These are phyloP conservation scores for Pseudeuparius sepicola DNA, from an alignment of 2,888 invertebrate species.

Conservation along the genomic window DNA sequence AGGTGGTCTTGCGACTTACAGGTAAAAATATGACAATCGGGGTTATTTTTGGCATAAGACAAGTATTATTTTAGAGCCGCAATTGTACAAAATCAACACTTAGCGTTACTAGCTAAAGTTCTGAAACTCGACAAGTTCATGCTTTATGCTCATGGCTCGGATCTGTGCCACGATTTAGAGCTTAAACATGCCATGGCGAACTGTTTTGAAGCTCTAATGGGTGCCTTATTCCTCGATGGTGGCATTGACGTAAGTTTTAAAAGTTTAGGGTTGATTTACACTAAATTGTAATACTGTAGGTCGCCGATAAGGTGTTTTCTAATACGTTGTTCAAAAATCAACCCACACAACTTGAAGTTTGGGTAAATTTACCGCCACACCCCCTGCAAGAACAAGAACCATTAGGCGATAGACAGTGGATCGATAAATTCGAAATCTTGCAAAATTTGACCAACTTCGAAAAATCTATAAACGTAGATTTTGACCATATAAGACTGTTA, in stretches of 20 bases:
- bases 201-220: conserved; percentile 98
- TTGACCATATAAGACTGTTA: conserved; percentile 20
- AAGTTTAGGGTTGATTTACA: too few species aligned
- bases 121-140: conserved; percentile 87
- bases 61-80: conserved; percentile 60
- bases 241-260: conserved; percentile 61
- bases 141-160: conserved; percentile 96
- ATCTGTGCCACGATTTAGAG: conserved; percentile 93
- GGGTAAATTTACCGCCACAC: conserved; percentile 83
- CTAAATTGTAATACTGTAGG: too few species aligned
- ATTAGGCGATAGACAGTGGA: conserved; percentile 86
- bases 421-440: conserved; percentile 74
- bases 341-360: conserved; percentile 56
- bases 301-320: conserved; percentile 84
- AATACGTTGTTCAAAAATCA: conserved; percentile 65
- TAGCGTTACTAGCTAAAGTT: conserved; percentile 83
- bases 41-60: too few species aligned
- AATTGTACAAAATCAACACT: conserved; percentile 96
- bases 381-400: conserved; percentile 94
- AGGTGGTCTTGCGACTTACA: conserved; percentile 92
- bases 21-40: too few species aligned
- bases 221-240: conserved; percentile 89
- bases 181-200: conserved; percentile 98
- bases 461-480: conserved; percentile 44
- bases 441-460: conserved; percentile 86